Conservation (phyloP, 2,888 invertebrate genomes). For the Gisinianus flammeolus region DNA sequence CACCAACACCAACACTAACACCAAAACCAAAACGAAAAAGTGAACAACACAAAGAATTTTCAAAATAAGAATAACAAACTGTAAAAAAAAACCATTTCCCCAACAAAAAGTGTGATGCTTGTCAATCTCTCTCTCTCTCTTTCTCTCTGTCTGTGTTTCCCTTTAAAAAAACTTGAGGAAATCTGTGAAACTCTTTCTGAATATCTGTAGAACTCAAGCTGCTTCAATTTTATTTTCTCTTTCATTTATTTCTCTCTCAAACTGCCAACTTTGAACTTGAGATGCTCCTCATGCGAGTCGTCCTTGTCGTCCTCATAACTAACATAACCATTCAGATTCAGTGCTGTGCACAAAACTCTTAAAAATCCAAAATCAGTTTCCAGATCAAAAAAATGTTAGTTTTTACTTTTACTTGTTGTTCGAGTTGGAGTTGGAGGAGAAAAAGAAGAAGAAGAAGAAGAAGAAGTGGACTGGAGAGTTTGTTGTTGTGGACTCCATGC, state of each 20-base stretch:
- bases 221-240: constrained; percentile 24
- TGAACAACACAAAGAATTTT: neutral
- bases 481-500: constrained; percentile 19
- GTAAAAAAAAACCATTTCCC: neutral
- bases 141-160: neutral
- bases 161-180: neutral
- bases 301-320: too few relatives aligned
- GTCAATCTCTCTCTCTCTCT: neutral
- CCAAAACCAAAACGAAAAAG: neutral
- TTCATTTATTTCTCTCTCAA: neutral
- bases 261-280: neutral
- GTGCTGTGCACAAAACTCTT: too few relatives aligned
- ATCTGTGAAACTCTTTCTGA: neutral
- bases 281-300: neutral
- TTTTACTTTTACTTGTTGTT: neutral
- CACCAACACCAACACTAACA: neutral
- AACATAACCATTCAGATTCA: too few relatives aligned
- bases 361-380: constrained; percentile 1
- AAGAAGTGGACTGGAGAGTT: neutral
- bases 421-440: too few relatives aligned
- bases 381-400: neutral
- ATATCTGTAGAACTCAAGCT: constrained; percentile 8
- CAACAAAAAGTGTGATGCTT: constrained; percentile 17
- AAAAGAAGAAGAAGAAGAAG: neutral
- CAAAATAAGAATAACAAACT: constrained; percentile 20